phyloP scores from a whole-genome alignment of 2,797 vertebrate genomes.

The Clarias laeviceps region DNA sequence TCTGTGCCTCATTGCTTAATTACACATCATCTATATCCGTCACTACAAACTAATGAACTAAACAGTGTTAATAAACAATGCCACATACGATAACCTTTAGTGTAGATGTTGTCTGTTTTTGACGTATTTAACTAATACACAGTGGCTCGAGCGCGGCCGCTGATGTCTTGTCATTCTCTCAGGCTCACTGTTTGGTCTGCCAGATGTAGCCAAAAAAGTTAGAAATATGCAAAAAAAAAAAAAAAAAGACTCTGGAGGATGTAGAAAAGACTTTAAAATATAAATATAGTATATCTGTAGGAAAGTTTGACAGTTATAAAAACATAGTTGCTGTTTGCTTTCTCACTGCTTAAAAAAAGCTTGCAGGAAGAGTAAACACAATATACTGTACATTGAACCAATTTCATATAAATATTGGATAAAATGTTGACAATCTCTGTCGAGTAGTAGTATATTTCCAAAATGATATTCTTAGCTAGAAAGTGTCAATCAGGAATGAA shows the following conservation, averaged over 20 bases:
- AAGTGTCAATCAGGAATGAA: neutral
- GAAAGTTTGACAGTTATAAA: constrained; percentile 12
- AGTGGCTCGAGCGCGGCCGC: neutral
- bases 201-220: constrained; percentile 24
- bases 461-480: neutral
- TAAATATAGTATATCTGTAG: neutral
- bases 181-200: constrained; percentile 6
- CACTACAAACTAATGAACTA: neutral
- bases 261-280: neutral
- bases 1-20: neutral
- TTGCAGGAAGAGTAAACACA: neutral
- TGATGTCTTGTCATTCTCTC: neutral
- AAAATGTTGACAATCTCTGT: neutral
- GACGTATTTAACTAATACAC: neutral
- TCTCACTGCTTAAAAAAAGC: neutral
- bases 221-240: neutral
- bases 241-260: neutral
- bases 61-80: constrained; percentile 10
- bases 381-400: neutral
- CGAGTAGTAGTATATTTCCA: neutral
- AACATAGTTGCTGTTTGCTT: neutral
- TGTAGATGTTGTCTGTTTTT: neutral
- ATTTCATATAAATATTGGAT: neutral
- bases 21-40: neutral
- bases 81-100: neutral